These are phyloP conservation scores for Cephus runcator DNA, from an alignment of 2,888 invertebrate species.

Conservation along the genomic window DNA sequence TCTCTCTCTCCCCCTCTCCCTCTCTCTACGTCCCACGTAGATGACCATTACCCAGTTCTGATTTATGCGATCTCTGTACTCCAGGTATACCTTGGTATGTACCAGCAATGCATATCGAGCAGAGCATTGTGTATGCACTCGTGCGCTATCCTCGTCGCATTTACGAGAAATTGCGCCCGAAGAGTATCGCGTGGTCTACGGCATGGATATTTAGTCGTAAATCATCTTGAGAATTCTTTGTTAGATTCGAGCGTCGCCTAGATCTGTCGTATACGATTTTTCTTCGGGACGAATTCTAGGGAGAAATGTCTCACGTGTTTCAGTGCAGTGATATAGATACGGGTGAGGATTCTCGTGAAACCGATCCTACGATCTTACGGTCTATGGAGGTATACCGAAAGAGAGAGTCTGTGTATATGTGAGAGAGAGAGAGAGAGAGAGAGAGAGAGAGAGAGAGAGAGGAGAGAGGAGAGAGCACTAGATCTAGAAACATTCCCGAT, in stretches of 20 bases:
- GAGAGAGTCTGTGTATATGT: neutral
- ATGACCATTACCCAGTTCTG: neutral
- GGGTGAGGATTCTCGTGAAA: neutral
- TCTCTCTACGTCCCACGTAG: slow-evolving; percentile 13
- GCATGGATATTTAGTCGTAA: neutral
- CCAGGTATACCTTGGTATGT: neutral
- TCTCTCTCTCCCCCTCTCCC: slow-evolving; percentile 11
- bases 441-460: too few relatives aligned
- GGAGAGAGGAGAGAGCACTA: neutral
- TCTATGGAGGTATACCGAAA: neutral
- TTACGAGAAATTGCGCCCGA: neutral
- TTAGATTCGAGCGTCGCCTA: neutral
- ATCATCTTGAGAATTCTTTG: neutral
- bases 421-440: neutral
- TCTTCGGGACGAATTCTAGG: neutral
- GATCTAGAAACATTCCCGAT: neutral
- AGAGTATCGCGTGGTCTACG: slow-evolving; percentile 12
- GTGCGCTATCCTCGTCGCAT: neutral
- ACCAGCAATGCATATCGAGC: neutral
- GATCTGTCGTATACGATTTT: neutral
- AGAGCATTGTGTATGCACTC: neutral
- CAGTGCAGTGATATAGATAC: neutral
- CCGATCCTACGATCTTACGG: neutral
- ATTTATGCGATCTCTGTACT: neutral
- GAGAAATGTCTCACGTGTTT: neutral